Conservation (phyloP, 2,113 vertebrate genomes). For the Phaethornis superciliosus region DNA sequence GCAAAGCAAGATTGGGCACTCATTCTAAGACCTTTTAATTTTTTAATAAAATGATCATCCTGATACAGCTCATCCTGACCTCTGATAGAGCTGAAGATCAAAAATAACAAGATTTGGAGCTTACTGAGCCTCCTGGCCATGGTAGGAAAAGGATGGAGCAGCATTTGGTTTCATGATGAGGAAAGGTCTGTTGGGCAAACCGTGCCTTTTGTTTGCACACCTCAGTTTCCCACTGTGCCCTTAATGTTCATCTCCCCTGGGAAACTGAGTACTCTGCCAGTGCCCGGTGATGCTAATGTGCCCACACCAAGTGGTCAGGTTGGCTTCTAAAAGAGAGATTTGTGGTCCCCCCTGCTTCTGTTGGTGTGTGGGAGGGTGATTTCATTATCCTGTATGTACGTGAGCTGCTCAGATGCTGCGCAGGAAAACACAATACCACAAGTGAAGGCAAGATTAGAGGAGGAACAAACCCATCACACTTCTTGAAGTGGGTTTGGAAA, state of each 20-base stretch:
- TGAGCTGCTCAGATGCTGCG: rapidly evolving
- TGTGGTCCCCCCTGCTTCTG: rapidly evolving
- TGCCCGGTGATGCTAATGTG: background rate
- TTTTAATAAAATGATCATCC: background rate
- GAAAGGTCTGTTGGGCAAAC: background rate
- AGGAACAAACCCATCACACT: background rate
- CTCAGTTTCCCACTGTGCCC: rapidly evolving
- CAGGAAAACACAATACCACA: background rate
- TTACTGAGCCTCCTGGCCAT: background rate
- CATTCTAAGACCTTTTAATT: background rate
- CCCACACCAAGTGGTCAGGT: background rate
- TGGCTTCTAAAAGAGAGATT: background rate
- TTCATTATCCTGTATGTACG: background rate
- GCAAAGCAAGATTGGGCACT: background rate
- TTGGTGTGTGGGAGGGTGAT: rapidly evolving
- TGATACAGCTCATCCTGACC: background rate
- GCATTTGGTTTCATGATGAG: background rate
- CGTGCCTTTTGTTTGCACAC: background rate
- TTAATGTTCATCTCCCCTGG: background rate
- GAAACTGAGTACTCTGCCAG: background rate
- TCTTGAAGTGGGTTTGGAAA: constrained; percentile 19
- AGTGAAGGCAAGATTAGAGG: constrained; percentile 14
- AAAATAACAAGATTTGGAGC: background rate
- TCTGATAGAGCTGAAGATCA: background rate
- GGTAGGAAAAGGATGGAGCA: background rate